Evolutionary conservation across 2,797 vertebrate species (phyloP), one percentile per base, ranked within the genome.

Genomic region (Valencia hispanica): DNA sequence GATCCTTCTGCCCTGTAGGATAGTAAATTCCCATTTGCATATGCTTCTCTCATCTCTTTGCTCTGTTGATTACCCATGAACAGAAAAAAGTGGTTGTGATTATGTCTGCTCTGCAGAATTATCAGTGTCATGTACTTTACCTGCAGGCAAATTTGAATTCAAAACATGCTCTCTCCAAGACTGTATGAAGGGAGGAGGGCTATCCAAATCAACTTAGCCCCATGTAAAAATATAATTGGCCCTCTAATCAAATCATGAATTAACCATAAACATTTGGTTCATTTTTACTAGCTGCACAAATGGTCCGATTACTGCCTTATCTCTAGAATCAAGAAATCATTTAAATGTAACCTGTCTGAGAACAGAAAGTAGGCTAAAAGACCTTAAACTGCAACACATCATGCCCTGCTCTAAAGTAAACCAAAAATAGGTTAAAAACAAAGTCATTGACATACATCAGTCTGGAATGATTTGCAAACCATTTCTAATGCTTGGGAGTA

Each of bases 101-200:
- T 78, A 25, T 45, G 70, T 72, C 41, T 73, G 66, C 45, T 72
- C 53, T 65, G 74, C 65, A 70, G 71, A 81, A 79, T 81, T 86
- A 57, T 79, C 63, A 9, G 3, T 72, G 70, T 86, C 51, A 45
- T 68, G 36, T 20, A 30, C 27, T 83, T 81, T n/a, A 75, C 78
- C 80, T 83, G 74, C 79, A 51, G 74, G 72, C 27, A 70, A 4
- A 48, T 82, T 76, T 50, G 74, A 70, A 78, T 88, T 88, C 76
- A n/a, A 78, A 78, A 73, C 50, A 47, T 59, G 65, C 73, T 86
- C n/a, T 50, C 50, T 81, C 6, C 12, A 57, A 61, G 51, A 73
- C 57, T n/a, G 72, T 81, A 66, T 43, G 14, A 45, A 43, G 12
- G 36, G 12, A 41, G 63, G 22, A 41, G 14, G 41, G 6, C 11